Evolutionary conservation across 2,113 vertebrate genomes (phyloP), one percentile per base, ranked within the genome.

Genomic region (Oncorhynchus kisutch): DNA sequence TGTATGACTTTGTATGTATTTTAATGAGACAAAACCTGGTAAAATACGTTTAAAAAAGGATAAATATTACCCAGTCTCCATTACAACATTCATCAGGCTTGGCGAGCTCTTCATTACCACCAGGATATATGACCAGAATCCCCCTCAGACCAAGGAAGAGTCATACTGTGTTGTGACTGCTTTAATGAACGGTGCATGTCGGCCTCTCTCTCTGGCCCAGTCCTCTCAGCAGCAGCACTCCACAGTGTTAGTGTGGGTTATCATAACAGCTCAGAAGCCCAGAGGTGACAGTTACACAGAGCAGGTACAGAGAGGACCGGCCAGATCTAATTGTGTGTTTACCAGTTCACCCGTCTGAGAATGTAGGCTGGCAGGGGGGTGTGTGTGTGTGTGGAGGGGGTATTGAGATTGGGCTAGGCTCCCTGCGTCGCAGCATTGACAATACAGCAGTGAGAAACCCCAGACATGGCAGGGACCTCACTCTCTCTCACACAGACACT

Each of bases 291-390:
- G 84, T 88, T 81, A 89, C 59, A 82, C 73, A 74, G 68, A 72
- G 81, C 88, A 89, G 88, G 77, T 81, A 54, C 75, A 66, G 69
- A 11, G 79, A 51, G 73, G 70, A 82, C 82, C 73, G 67, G 60
- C 83, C 83, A 86, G 81, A 87, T 83, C 85, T 69, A 20, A 77
- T 24, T 60, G 49, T 20, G 57, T 79, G 81, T 78, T 82, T 75
- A 79, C 79, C 76, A 27, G 82, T 83, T 84, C 85, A 80, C 77
- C 81, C 74, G 89, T 90, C 88, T 90, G 88, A 84, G 85, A 90
- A 90, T 91, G 86, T 85, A 82, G 79, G 84, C 74, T 88, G 85
- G 85, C 69, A 1, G 5, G 31, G 1, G 59, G 5, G 72, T 13
- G 25, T 31, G 29, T 45, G 25, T 2, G 25, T 25, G 27, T n/a